phyloP scores from a whole-genome alignment of 2,113 vertebrate species.

The Thermophis baileyi region DNA sequence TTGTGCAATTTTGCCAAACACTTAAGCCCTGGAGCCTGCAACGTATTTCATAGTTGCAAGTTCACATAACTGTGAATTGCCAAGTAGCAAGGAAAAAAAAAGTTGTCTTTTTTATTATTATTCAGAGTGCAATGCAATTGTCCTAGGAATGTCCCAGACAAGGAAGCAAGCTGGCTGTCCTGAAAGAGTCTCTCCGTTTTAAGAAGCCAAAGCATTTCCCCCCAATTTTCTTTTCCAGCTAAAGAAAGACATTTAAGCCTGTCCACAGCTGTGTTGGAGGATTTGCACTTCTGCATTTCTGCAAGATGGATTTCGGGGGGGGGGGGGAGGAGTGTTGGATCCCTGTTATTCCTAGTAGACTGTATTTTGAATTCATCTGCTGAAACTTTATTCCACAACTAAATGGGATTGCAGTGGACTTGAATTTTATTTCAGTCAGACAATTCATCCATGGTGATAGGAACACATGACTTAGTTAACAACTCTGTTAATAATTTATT shows the following conservation, averaged over 20 bases:
- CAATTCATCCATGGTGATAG: neutral
- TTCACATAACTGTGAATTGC: neutral
- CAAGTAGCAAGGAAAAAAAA: neutral
- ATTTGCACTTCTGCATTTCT: neutral
- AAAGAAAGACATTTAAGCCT: neutral
- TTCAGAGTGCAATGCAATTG: neutral
- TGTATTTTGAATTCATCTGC: neutral
- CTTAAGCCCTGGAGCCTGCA: conserved; percentile 8
- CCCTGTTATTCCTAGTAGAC: neutral
- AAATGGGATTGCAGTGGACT: neutral
- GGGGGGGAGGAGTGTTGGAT: neutral
- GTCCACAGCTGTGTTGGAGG: neutral
- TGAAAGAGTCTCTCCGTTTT: neutral
- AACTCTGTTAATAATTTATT: neutral
- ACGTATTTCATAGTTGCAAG: neutral
- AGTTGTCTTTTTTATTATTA: neutral
- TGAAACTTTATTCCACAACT: neutral
- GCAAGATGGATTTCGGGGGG: neutral
- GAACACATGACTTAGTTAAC: neutral
- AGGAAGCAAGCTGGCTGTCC: neutral
- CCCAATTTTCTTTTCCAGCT: neutral
- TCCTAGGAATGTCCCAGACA: neutral
- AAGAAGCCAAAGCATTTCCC: neutral
- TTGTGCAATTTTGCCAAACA: conserved; percentile 11
- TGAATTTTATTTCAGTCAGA: neutral